These are phyloP conservation scores for Alces alces DNA, from an alignment of 2,113 vertebrate species.

Conservation along the genomic window DNA sequence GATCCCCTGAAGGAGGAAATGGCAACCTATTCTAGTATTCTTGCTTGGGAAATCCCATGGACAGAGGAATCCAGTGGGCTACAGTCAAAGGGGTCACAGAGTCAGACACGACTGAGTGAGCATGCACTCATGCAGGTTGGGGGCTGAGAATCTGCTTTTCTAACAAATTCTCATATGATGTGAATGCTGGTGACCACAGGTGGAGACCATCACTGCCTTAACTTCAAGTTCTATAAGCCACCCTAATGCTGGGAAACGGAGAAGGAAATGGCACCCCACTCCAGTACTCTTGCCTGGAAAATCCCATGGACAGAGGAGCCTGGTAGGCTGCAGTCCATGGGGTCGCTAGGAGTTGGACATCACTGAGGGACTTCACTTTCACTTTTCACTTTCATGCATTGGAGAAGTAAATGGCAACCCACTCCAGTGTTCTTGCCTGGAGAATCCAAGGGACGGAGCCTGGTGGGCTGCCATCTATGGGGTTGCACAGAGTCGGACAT, in stretches of 20 bases:
- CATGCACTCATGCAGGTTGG: not conserved
- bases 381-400: not conserved
- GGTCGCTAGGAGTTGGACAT: not conserved
- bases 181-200: not conserved
- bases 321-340: not conserved
- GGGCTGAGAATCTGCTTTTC: not conserved
- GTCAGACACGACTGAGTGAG: not conserved
- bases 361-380: not conserved
- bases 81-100: not conserved
- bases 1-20: not conserved
- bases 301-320: not conserved
- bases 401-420: not conserved
- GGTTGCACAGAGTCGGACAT: not conserved
- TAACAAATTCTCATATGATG: not conserved
- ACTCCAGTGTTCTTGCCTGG: not conserved
- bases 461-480: not conserved
- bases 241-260: not conserved
- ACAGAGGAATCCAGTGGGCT: not conserved
- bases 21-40: not conserved
- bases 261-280: not conserved
- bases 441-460: not conserved
- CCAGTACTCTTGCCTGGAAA: not conserved
- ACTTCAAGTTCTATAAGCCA: not conserved
- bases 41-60: not conserved
- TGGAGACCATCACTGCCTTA: not conserved